Base-by-base conservation (phyloP, 1,140 invertebrate species). In the Eupristina koningsbergeri region DNA sequence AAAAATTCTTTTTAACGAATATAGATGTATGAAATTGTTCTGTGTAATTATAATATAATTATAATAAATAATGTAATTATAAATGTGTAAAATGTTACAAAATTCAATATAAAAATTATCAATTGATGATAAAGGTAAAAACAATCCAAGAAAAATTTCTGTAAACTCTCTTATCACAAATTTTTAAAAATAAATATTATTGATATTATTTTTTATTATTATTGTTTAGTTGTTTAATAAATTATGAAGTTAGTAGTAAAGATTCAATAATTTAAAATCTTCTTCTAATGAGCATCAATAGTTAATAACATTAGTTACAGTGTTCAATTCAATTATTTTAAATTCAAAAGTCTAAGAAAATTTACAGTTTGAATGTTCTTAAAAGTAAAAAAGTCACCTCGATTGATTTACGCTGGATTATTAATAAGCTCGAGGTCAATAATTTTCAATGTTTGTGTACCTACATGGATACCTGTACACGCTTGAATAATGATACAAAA, bases 371-470 rank as follows among this genome's bases (percentile, higher is more conserved):
- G 58, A 77, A 77, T 77, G 63, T 64, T 82, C 67, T 47, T n/a
- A 34, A 63, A 29, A 53, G 61, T 47, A 79, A 83, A 79, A 79
- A 83, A 83, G 5, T 77, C 63, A 76, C 82, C 82, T 78, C 82
- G 82, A 83, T 83, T 83, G 75, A 83, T 83, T 83, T 83, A 83
- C 82, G 75, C 82, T 83, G 67, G 64, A 41, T 83, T 83, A 83
- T 83, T 83, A 83, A 83, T 79, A 79, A 83, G 82, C 76, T 26
- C 82, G 82, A 83, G 82, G 82, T 73, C 82, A 73, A 50, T 50
- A 31, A 29, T 77, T 69, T 83, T 63, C 63, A 77, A 71, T 41
- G 61, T 76, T 74, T 29, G 8, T 50, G 15, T 67, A 36, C n/a
- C 47, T 53, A 74, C 31, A 45, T 45, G 41, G 29, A 29, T 39